A percentile compares a stretch with the other conserved stretches of the same genome.
phyloP scores from a whole-genome alignment of 2,888 invertebrate genomes.

The Panorpa germanica region DNA sequence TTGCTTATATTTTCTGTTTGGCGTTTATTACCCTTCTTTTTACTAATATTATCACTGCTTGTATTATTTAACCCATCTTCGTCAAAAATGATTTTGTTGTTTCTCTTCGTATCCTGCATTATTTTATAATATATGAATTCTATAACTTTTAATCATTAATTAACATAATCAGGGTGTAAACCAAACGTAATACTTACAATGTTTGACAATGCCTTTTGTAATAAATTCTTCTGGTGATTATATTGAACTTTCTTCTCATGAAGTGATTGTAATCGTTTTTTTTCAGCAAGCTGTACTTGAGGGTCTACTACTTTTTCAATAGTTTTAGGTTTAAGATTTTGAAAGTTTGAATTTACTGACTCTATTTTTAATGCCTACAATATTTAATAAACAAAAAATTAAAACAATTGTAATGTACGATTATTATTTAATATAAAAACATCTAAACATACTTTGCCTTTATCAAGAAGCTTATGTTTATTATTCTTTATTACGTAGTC shows the following conservation, averaged over 20 bases:
- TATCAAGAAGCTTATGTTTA: no score
- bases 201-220: slow-evolving; percentile 40
- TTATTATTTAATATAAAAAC: no score
- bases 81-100: slow-evolving; percentile 45
- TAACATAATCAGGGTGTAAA: not conserved
- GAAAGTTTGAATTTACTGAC: no score
- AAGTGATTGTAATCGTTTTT: slow-evolving; percentile 46
- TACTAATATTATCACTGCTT: slow-evolving; percentile 3
- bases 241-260: slow-evolving; percentile 42
- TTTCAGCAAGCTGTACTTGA: slow-evolving; percentile 29
- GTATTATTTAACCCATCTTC: slow-evolving; percentile 25
- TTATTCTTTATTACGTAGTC: no score
- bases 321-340: no score
- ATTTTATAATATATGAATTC: no score
- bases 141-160: no score
- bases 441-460: no score
- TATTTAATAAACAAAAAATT: no score
- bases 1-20: slow-evolving; percentile 13
- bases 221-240: slow-evolving; percentile 38
- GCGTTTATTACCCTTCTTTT: slow-evolving; percentile 13
- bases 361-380: no score
- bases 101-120: slow-evolving; percentile 30
- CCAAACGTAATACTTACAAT: slow-evolving; percentile 30
- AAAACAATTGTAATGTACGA: no score
- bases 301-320: no score